phyloP scores from a whole-genome alignment of 1,140 invertebrate species.

The Hylaeus anthracinus region DNA sequence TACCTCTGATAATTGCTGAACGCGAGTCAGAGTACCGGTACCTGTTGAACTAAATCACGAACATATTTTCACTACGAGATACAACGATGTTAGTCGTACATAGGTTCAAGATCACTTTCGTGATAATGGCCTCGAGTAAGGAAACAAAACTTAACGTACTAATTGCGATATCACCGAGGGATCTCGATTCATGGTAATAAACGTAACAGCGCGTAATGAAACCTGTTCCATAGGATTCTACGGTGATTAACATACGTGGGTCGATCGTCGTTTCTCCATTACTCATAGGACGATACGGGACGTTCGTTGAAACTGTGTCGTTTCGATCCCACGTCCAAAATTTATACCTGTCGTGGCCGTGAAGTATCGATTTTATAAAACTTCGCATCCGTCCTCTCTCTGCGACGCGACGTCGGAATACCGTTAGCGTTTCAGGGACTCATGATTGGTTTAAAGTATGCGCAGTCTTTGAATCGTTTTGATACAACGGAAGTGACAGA shows the following conservation, averaged over 20 bases:
- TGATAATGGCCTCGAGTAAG: background rate
- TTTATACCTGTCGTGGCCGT: background rate
- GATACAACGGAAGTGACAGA: background rate
- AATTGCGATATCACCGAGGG: background rate
- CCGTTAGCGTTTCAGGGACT: constrained; percentile 1
- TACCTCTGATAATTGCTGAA: background rate
- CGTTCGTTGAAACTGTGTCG: background rate
- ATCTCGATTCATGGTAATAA: background rate
- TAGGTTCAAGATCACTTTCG: background rate
- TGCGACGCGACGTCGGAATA: background rate
- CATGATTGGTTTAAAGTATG: constrained; percentile 5
- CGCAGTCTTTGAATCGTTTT: background rate
- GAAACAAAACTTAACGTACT: background rate
- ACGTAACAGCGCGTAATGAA: background rate
- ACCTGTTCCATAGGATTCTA: constrained; percentile 6
- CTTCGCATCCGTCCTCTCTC: background rate
- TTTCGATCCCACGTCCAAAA: background rate
- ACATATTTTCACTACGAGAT: background rate
- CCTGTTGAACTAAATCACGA: too few relatives aligned
- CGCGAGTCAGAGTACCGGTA: too few relatives aligned
- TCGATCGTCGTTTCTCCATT: background rate
- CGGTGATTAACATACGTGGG: background rate
- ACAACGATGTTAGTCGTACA: background rate
- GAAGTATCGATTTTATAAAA: constrained; percentile 6
- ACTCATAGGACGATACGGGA: background rate